Conservation (phyloP, 30 jellyfish, hydroid and myxozoan genomes). For the Cassiopea andromeda region DNA sequence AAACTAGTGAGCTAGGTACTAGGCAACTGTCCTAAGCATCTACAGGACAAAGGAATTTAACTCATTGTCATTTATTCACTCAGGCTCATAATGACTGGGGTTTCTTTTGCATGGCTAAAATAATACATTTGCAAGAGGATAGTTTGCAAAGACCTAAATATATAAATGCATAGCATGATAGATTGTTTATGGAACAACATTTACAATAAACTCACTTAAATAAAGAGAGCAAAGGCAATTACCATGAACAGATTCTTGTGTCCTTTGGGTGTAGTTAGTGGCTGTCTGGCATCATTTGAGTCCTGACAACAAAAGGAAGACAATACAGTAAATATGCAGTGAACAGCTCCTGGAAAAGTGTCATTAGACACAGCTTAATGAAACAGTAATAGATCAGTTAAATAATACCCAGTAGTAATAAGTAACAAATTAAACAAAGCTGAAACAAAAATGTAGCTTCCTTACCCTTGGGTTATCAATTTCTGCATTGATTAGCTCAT, state of each 20-base stretch:
- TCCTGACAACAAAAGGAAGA: slow-evolving; percentile 41
- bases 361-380: background rate
- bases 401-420: background rate
- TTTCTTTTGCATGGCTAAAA: too few species aligned
- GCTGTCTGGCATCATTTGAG: slow-evolving; percentile 70
- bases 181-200: background rate
- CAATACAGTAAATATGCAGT: background rate
- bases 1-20: too few species aligned
- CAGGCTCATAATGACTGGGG: too few species aligned
- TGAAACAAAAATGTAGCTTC: background rate
- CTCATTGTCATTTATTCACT: too few species aligned
- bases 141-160: too few species aligned
- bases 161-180: background rate
- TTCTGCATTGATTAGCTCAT: slow-evolving; percentile 82
- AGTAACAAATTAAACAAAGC: background rate
- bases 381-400: too few species aligned
- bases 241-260: slow-evolving; percentile 76
- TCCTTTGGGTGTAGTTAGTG: slow-evolving; percentile 82
- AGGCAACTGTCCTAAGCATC: too few species aligned
- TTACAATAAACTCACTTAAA: background rate
- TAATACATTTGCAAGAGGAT: too few species aligned
- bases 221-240: background rate
- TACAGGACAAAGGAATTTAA: too few species aligned
- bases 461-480: slow-evolving; percentile 72
- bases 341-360: background rate